Evolutionary conservation across 1,140 invertebrate genomes (phyloP).

Genomic region (Temnothorax curvispinosus): DNA sequence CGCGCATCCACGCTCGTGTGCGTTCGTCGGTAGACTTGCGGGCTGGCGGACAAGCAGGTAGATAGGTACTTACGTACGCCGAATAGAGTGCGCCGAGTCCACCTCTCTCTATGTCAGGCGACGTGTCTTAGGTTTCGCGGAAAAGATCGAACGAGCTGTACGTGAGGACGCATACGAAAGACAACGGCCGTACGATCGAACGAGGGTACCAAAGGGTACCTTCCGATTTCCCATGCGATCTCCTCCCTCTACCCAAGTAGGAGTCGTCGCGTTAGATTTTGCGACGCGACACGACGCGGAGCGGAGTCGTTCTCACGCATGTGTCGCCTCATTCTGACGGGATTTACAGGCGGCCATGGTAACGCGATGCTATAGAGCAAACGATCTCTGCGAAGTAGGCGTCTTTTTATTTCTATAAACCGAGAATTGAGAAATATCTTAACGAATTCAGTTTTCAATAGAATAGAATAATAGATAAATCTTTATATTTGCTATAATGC

Average conservation of each 20-base stretch:
- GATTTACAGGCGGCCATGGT: slow-evolving; percentile 20
- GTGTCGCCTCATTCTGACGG: slow-evolving; percentile 8
- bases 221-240: slow-evolving; percentile 46
- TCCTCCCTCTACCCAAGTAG: background rate
- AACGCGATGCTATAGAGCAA: background rate
- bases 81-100: slow-evolving; percentile 67
- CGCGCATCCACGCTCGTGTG: slow-evolving; percentile 10
- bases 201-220: slow-evolving; percentile 40
- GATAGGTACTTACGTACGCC: slow-evolving; percentile 70
- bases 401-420: background rate
- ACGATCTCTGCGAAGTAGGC: too few species aligned
- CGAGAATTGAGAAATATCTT: background rate
- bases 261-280: slow-evolving; percentile 25
- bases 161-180: slow-evolving; percentile 81
- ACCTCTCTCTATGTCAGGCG: slow-evolving; percentile 72
- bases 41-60: slow-evolving; percentile 37
- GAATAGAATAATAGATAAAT: background rate
- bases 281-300: background rate
- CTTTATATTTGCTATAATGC: background rate
- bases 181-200: slow-evolving; percentile 61
- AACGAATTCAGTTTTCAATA: background rate
- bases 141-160: slow-evolving; percentile 81
- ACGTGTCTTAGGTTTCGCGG: slow-evolving; percentile 81
- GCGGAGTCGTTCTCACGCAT: slow-evolving; percentile 35
- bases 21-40: slow-evolving; percentile 54